Conservation (phyloP, 2,113 vertebrate genomes). For the Serinus canaria region DNA sequence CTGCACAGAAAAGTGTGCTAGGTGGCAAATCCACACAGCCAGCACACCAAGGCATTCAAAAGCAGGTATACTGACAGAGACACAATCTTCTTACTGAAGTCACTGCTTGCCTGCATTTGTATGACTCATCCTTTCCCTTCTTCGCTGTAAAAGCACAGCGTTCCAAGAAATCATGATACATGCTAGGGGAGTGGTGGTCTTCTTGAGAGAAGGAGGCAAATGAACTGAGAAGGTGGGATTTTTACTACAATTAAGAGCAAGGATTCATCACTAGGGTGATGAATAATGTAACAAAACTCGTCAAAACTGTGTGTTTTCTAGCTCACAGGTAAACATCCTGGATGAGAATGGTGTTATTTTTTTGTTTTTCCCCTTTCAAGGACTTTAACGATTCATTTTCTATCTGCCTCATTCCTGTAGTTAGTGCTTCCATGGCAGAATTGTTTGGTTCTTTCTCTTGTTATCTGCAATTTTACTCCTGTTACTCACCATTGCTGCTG, state of each 20-base stretch:
- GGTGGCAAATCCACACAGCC: not conserved
- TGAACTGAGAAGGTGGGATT: not conserved
- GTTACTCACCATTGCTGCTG: not conserved
- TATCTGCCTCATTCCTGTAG: not conserved
- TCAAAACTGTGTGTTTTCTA: not conserved
- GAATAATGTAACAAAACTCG: not conserved
- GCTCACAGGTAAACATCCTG: not conserved
- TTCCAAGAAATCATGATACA: not conserved
- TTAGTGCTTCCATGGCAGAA: not conserved
- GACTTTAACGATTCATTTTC: not conserved
- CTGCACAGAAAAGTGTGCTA: not conserved
- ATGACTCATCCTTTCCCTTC: not conserved
- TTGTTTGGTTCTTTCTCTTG: not conserved
- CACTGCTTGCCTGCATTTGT: not conserved
- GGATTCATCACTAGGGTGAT: not conserved
- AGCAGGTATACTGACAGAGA: not conserved
- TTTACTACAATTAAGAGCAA: not conserved
- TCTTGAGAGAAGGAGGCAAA: not conserved
- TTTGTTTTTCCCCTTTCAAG: not conserved
- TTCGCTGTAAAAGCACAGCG: not conserved
- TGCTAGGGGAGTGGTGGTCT: not conserved
- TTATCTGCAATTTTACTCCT: not conserved
- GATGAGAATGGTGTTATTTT: not conserved
- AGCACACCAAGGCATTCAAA: not conserved
- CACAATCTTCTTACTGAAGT: not conserved